Conservation (phyloP, 1,140 invertebrate species). For the Cotesia glomerata region DNA sequence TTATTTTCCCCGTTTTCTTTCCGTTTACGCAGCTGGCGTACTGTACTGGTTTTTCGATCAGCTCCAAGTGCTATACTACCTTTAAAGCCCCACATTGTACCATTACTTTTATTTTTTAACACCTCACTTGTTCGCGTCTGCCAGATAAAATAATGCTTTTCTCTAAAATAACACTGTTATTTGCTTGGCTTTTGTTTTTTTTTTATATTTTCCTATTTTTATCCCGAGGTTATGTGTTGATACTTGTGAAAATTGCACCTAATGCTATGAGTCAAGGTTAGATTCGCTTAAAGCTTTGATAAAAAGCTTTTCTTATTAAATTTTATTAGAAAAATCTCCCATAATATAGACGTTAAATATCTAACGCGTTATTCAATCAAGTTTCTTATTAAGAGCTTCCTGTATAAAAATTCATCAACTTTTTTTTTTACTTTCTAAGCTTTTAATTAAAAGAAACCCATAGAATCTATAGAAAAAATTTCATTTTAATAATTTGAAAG, state of each 20-base stretch:
- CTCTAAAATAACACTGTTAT: background rate
- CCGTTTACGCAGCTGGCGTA: no score
- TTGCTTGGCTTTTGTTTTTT: background rate
- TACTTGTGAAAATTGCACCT: background rate
- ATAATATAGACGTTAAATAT: background rate
- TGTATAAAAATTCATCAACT: background rate
- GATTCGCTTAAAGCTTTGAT: background rate
- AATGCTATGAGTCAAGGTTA: background rate
- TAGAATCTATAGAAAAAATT: no score
- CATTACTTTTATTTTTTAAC: no score
- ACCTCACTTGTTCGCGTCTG: no score
- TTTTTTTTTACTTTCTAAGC: background rate
- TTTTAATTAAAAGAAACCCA: no score
- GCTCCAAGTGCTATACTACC: no score
- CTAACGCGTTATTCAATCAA: background rate
- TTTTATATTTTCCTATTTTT: background rate
- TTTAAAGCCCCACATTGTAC: no score
- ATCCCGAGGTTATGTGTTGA: background rate
- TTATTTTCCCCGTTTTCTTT: no score
- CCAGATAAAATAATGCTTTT: no score
- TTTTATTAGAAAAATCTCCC: background rate
- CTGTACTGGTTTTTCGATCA: no score
- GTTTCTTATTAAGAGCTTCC: no score
- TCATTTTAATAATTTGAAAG: no score
- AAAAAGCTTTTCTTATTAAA: background rate